These are phyloP conservation scores for Netelia fuscicornis DNA, from an alignment of 2,888 invertebrate species.

Conservation along the genomic window DNA sequence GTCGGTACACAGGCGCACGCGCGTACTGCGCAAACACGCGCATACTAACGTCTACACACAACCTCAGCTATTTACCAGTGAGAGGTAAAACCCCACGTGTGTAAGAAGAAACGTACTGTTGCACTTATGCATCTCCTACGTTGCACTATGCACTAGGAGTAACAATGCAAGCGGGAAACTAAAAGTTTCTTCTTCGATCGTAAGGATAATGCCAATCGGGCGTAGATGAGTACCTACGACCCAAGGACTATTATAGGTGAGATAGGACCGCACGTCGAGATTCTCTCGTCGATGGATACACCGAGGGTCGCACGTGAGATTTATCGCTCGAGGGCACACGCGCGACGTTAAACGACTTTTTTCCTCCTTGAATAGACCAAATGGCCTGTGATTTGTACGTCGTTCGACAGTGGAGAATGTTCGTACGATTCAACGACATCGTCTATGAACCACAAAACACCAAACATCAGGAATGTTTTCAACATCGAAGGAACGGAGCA, in stretches of 20 bases:
- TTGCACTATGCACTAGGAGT: not conserved
- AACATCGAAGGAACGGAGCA: slow-evolving; percentile 15
- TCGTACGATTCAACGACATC: slow-evolving; percentile 18
- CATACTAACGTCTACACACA: not conserved
- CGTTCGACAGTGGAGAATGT: slow-evolving; percentile 58
- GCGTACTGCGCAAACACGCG: not conserved
- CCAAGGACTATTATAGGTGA: slow-evolving; percentile 7
- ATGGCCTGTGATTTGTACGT: slow-evolving; percentile 84
- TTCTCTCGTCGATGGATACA: slow-evolving; percentile 18
- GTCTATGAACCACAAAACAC: slow-evolving; percentile 20
- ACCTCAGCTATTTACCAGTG: not conserved
- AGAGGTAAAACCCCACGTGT: not conserved
- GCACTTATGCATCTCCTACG: slow-evolving; percentile 26
- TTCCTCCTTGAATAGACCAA: slow-evolving; percentile 79
- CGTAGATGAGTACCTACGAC: slow-evolving; percentile 35
- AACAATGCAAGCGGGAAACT: not conserved
- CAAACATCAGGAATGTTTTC: slow-evolving; percentile 59
- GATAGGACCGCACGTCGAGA: slow-evolving; percentile 40
- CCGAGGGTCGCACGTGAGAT: slow-evolving; percentile 71
- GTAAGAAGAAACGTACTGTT: not conserved
- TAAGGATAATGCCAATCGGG: slow-evolving; percentile 1
- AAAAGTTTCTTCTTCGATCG: slow-evolving; percentile 17
- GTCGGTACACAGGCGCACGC: not conserved
- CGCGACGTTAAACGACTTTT: slow-evolving; percentile 81
- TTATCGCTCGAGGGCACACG: slow-evolving; percentile 77